A percentile compares a stretch with the other conserved stretches of the same genome.
Conservation (phyloP, 2,113 vertebrate species). For the Numenius arquata region DNA sequence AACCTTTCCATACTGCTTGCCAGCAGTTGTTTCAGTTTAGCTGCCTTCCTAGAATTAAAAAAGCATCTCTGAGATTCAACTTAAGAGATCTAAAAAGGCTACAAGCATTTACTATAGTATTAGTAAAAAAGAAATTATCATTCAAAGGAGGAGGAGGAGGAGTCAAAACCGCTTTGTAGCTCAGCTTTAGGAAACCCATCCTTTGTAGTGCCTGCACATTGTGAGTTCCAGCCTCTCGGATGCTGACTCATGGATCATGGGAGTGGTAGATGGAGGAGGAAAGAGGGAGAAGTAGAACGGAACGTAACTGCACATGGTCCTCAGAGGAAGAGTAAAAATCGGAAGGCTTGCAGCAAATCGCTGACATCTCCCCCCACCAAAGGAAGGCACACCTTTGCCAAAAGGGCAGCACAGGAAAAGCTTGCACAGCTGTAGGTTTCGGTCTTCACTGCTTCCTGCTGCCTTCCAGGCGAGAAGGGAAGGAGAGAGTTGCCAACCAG, state of each 20-base stretch:
- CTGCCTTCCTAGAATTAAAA: not conserved
- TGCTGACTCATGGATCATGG: slow-evolving; percentile 17
- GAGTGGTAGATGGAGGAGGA: not conserved
- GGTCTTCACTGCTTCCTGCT: not conserved
- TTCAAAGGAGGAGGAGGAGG: not conserved
- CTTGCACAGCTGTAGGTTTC: not conserved
- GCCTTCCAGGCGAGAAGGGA: not conserved
- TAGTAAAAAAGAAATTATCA: not conserved
- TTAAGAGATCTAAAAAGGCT: not conserved
- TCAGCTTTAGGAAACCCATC: not conserved
- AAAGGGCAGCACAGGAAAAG: not conserved
- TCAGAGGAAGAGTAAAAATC: not conserved
- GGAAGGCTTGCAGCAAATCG: not conserved
- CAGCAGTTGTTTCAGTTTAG: slow-evolving; percentile 15
- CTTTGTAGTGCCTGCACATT: not conserved
- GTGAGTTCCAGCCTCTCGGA: not conserved
- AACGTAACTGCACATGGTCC: not conserved
- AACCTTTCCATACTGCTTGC: slow-evolving; percentile 13
- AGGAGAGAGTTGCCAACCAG: not conserved
- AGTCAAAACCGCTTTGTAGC: not conserved
- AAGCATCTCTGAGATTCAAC: not conserved
- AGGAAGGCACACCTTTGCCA: not conserved
- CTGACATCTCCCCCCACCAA: not conserved
- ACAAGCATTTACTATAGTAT: not conserved
- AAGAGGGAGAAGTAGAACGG: not conserved